A percentile compares a stretch with the other conserved stretches of the same genome.
These are phyloP conservation scores for Micromys minutus DNA, from an alignment of 2,113 vertebrate species.

Conservation along the genomic window DNA sequence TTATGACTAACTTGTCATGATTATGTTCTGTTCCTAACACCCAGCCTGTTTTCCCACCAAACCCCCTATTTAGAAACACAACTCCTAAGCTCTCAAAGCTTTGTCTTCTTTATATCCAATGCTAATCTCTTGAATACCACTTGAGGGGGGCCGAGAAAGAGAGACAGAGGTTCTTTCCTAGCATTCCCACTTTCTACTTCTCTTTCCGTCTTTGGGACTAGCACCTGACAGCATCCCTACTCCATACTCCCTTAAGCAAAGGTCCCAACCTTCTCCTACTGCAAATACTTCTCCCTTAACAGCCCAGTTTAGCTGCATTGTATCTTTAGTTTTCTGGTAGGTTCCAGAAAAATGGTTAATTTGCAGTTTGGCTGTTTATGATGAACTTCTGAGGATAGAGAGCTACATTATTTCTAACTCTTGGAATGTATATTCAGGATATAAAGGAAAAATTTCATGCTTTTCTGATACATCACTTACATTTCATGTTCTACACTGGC, in stretches of 20 bases:
- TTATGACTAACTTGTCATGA: not conserved
- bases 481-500: not conserved
- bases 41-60: not conserved
- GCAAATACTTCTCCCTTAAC: not conserved
- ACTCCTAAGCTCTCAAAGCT: not conserved
- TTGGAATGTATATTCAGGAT: not conserved
- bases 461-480: not conserved
- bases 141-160: not conserved
- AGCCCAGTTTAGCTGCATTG: not conserved
- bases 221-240: not conserved
- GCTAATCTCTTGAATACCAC: not conserved
- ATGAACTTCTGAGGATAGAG: not conserved
- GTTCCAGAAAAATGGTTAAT: not conserved
- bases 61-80: not conserved
- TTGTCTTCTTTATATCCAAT: not conserved
- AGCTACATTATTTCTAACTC: not conserved
- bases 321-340: not conserved
- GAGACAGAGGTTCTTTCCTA: not conserved
- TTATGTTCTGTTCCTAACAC: not conserved
- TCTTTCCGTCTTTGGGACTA: not conserved
- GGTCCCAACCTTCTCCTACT: not conserved
- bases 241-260: not conserved
- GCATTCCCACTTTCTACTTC: not conserved
- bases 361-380: not conserved
- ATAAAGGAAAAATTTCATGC: not conserved